These are phyloP conservation scores for Eulemur coronatus DNA, from an alignment of 2,797 vertebrate genomes.

Conservation along the genomic window DNA sequence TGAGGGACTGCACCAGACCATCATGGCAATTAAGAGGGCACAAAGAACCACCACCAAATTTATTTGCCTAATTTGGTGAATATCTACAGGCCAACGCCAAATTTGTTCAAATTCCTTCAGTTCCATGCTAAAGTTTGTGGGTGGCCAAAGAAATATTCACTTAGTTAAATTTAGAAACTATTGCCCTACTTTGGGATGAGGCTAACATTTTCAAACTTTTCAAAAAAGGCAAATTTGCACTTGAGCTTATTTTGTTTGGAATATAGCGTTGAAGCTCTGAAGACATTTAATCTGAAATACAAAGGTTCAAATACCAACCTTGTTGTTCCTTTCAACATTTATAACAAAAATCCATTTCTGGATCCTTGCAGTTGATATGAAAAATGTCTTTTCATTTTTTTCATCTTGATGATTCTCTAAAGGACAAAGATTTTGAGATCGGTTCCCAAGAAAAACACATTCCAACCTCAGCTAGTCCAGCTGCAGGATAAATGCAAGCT, in stretches of 20 bases:
- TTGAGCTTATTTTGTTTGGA: conserved; percentile 26
- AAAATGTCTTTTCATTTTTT: neutral
- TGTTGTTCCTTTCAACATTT: neutral
- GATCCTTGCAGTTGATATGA: neutral
- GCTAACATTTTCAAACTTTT: conserved; percentile 13
- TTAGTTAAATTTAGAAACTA: conserved; percentile 16
- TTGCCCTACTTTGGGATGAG: neutral
- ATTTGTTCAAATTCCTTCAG: neutral
- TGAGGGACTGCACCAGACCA: neutral
- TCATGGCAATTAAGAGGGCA: neutral
- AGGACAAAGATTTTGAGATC: conserved; percentile 24
- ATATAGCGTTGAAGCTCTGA: neutral
- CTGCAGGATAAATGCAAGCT: conserved; percentile 13
- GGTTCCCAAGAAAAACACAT: conserved; percentile 57
- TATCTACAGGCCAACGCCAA: neutral
- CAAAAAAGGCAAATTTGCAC: neutral
- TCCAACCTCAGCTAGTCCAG: neutral
- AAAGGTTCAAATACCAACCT: neutral
- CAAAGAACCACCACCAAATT: neutral
- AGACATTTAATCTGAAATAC: neutral
- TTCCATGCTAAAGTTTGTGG: neutral
- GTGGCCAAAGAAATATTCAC: conserved; percentile 2
- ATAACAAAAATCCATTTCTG: conserved; percentile 10
- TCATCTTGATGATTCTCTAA: conserved; percentile 28
- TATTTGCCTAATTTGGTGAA: neutral